phyloP scores from a whole-genome alignment of 2,797 vertebrate species.

The Ceryle rudis region DNA sequence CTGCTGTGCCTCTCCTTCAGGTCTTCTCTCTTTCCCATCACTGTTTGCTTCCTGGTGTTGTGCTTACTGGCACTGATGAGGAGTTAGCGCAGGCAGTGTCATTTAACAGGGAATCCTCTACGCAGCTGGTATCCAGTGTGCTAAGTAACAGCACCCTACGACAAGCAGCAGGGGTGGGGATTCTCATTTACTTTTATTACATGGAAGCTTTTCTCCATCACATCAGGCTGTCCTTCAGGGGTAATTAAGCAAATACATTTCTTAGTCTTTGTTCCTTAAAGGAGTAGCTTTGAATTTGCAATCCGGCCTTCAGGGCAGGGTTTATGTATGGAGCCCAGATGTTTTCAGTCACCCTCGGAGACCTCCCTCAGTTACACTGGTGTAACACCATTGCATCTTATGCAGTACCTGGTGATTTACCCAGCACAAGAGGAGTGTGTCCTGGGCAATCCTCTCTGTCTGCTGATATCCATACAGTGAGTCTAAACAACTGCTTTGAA shows the following conservation, averaged over 20 bases:
- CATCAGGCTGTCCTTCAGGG: slow-evolving; percentile 2
- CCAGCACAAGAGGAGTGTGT: neutral
- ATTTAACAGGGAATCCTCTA: neutral
- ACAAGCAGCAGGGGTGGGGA: neutral
- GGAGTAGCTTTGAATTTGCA: slow-evolving; percentile 34
- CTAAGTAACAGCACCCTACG: neutral
- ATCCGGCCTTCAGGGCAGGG: neutral
- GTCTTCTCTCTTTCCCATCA: neutral
- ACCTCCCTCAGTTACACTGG: neutral
- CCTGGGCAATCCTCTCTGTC: neutral
- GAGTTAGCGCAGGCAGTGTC: neutral
- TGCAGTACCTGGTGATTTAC: neutral
- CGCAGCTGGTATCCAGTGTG: neutral
- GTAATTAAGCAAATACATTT: slow-evolving; percentile 32
- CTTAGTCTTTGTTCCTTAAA: slow-evolving; percentile 12
- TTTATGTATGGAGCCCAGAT: neutral
- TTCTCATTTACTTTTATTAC: slow-evolving; percentile 57
- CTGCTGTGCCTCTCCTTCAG: neutral
- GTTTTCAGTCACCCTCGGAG: neutral
- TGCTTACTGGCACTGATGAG: neutral
- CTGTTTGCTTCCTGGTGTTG: neutral
- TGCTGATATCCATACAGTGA: neutral
- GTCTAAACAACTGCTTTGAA: neutral
- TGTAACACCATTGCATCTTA: neutral
- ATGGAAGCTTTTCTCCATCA: slow-evolving; percentile 9